A percentile compares a stretch with the other conserved stretches of the same genome.
Conservation (phyloP, 2,888 invertebrate species). For the Tinea pellionella region DNA sequence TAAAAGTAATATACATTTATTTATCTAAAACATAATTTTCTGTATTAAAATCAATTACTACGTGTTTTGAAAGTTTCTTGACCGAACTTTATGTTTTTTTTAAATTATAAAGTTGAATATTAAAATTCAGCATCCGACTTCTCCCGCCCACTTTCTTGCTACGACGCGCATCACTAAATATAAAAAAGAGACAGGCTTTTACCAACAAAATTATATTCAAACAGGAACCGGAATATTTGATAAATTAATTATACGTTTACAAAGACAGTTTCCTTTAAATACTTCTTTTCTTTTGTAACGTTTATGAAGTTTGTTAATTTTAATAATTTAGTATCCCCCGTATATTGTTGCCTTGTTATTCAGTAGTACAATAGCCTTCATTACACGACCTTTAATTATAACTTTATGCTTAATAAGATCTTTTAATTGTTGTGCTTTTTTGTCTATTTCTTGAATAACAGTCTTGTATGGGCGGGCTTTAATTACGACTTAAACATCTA, state of each 20-base stretch:
- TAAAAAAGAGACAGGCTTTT: too few species aligned
- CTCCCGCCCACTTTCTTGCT: background rate
- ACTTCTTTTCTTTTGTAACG: background rate
- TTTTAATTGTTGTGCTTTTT: background rate
- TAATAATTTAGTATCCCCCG: background rate
- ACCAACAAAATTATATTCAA: too few species aligned
- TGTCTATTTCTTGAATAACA: too few species aligned
- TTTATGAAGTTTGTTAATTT: background rate
- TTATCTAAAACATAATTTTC: too few species aligned
- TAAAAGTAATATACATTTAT: too few species aligned
- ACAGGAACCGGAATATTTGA: too few species aligned
- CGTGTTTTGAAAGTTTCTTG: too few species aligned
- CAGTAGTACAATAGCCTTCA: background rate
- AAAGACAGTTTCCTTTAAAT: background rate
- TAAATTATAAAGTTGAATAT: background rate
- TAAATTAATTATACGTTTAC: background rate
- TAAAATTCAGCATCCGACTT: background rate
- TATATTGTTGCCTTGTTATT: background rate
- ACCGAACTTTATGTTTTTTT: too few species aligned
- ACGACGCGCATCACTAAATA: too few species aligned
- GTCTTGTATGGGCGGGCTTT: too few species aligned
- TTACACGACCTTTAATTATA: background rate
- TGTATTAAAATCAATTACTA: background rate
- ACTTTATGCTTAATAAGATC: background rate
- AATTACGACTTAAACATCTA: too few species aligned